Percentiles rank a stretch among this genome's conserved stretches.
Conservation (phyloP, 2,888 invertebrate species). For the Cerceris rybyensis region DNA sequence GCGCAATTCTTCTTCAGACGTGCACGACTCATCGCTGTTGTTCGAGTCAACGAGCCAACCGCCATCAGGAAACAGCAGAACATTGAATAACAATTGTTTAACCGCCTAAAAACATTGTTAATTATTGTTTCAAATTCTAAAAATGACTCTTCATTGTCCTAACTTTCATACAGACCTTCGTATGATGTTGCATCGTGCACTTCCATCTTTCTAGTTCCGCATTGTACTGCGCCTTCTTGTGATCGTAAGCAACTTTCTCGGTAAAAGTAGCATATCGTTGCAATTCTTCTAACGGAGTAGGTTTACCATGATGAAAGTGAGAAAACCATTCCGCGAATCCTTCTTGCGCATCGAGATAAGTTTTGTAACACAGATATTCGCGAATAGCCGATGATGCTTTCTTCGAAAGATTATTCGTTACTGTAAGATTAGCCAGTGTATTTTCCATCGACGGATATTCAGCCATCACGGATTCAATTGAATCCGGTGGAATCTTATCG, state of each 20-base stretch:
- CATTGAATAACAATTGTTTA: constrained; percentile 91
- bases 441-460: constrained; percentile 81
- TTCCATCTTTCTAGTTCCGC: constrained; percentile 91
- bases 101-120: constrained; percentile 84
- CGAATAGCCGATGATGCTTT: constrained; percentile 83
- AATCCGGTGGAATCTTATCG: constrained; percentile 87
- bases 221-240: constrained; percentile 90
- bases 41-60: constrained; percentile 93
- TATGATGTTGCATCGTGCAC: constrained; percentile 87
- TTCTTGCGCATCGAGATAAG: constrained; percentile 93
- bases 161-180: constrained; percentile 82
- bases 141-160: neutral
- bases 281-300: constrained; percentile 86
- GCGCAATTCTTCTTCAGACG: constrained; percentile 84
- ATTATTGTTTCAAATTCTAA: neutral
- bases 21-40: constrained; percentile 79
- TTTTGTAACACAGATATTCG: constrained; percentile 93
- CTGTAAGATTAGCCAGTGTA: constrained; percentile 78
- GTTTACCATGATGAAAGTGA: constrained; percentile 91
- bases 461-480: constrained; percentile 84
- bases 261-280: constrained; percentile 88
- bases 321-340: constrained; percentile 95
- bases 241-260: constrained; percentile 94
- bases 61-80: constrained; percentile 93
- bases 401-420: constrained; percentile 81